A percentile compares a stretch with the other conserved stretches of the same genome.
Evolutionary conservation across 2,113 vertebrate genomes (phyloP).

Genomic region (Mobula hypostoma): DNA sequence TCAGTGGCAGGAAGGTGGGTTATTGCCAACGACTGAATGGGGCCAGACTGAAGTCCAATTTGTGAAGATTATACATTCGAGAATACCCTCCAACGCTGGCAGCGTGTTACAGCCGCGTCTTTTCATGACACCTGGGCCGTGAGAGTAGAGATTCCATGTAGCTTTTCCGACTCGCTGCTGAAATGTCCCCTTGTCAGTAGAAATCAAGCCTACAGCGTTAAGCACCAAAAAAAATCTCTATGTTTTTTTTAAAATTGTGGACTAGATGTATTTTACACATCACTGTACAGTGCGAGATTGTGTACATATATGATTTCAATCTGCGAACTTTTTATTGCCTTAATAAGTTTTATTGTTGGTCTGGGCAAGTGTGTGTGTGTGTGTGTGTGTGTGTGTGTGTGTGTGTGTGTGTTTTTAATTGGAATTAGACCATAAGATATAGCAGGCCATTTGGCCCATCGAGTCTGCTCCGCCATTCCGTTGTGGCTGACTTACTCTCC

Average conservation of each 20-base stretch:
- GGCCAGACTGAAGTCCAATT: too few species aligned
- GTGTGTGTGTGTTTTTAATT: too few species aligned
- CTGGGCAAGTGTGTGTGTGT: not conserved
- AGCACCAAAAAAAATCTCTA: constrained; percentile 15
- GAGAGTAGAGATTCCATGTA: not conserved
- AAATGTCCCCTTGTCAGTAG: not conserved
- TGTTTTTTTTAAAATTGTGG: constrained; percentile 10
- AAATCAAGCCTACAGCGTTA: not conserved
- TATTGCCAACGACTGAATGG: not conserved
- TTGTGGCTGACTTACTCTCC: too few species aligned
- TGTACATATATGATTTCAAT: constrained; percentile 12
- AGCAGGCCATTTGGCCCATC: too few species aligned
- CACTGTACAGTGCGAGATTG: not conserved
- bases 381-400: not conserved
- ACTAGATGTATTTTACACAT: constrained; percentile 32
- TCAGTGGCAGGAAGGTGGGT: not conserved
- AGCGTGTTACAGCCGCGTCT: not conserved
- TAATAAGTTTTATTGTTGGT: constrained; percentile 23
- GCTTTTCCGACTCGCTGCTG: not conserved
- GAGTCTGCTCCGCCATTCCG: too few species aligned
- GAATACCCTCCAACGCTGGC: not conserved
- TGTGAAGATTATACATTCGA: not conserved
- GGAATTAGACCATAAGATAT: too few species aligned
- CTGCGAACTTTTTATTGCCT: not conserved
- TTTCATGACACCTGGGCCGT: not conserved